A percentile compares a stretch with the other conserved stretches of the same genome.
Evolutionary conservation across 1,140 invertebrate species (phyloP).

Genomic region (Drosophila repletoides): DNA sequence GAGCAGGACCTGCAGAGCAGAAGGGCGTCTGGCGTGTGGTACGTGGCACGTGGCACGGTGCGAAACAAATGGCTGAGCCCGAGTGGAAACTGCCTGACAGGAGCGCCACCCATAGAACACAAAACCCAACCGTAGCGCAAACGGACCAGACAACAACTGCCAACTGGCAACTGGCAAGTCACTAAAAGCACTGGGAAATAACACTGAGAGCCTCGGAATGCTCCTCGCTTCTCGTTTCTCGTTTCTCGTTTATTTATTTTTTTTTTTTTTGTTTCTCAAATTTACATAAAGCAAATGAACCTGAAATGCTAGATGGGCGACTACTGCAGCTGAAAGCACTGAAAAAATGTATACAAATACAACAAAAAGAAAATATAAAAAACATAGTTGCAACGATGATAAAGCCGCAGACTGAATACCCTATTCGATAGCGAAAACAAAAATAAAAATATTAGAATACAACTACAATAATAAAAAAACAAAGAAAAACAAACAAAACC

Average conservation of each 20-base stretch:
- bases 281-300: conserved; percentile 77
- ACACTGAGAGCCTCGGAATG: conserved; percentile 48
- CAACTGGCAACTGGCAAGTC: conserved; percentile 35
- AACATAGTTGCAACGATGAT: no score
- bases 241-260: neutral
- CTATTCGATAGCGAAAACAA: no score
- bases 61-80: conserved; percentile 42
- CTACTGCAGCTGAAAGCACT: neutral
- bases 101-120: conserved; percentile 26
- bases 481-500: no score
- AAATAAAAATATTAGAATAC: no score
- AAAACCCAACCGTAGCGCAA: neutral
- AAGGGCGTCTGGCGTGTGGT: neutral
- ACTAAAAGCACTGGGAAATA: conserved; percentile 66
- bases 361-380: neutral
- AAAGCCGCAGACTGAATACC: no score
- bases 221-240: neutral
- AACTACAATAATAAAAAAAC: no score
- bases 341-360: neutral
- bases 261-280: conserved; percentile 10
- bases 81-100: conserved; percentile 62
- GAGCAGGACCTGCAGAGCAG: no score
- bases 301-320: conserved; percentile 52
- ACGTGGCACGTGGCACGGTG: conserved; percentile 22
- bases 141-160: conserved; percentile 10